These are phyloP conservation scores for Acrossocheilus fasciatus DNA, from an alignment of 2,797 vertebrate genomes.

Conservation along the genomic window DNA sequence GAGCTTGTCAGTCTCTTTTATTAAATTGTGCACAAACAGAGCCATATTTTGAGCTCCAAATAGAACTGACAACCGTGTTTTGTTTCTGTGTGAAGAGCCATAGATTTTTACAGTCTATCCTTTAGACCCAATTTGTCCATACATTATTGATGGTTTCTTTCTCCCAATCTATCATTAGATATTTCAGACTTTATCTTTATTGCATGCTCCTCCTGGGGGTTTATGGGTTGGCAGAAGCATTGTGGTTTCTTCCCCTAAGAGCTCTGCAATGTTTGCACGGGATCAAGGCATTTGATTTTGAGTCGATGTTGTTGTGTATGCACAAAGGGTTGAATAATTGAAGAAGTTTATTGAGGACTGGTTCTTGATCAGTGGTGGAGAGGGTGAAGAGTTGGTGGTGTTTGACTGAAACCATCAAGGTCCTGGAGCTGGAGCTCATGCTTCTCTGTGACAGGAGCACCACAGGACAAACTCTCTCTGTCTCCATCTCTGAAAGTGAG, in stretches of 20 bases:
- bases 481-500: not conserved
- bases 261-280: not conserved
- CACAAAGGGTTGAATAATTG: not conserved
- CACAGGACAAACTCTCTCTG: slow-evolving; percentile 11
- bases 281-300: not conserved
- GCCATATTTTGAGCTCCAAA: not conserved
- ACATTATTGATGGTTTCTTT: slow-evolving; percentile 12
- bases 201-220: slow-evolving; percentile 16
- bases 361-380: not conserved
- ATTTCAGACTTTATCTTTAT: slow-evolving; percentile 24
- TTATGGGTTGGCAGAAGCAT: not conserved
- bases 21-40: not conserved
- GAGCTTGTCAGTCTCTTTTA: not conserved
- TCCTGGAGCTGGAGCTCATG: slow-evolving; percentile 20
- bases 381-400: slow-evolving; percentile 16
- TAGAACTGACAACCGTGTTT: not conserved
- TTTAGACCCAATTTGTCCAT: not conserved
- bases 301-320: not conserved
- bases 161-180: slow-evolving; percentile 8
- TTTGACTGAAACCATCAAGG: slow-evolving; percentile 44
- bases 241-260: slow-evolving; percentile 26
- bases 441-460: slow-evolving; percentile 36
- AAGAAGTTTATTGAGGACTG: not conserved
- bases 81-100: not conserved
- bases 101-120: not conserved